phyloP scores from a whole-genome alignment of 2,113 vertebrate species.

The Nesoenas mayeri region DNA sequence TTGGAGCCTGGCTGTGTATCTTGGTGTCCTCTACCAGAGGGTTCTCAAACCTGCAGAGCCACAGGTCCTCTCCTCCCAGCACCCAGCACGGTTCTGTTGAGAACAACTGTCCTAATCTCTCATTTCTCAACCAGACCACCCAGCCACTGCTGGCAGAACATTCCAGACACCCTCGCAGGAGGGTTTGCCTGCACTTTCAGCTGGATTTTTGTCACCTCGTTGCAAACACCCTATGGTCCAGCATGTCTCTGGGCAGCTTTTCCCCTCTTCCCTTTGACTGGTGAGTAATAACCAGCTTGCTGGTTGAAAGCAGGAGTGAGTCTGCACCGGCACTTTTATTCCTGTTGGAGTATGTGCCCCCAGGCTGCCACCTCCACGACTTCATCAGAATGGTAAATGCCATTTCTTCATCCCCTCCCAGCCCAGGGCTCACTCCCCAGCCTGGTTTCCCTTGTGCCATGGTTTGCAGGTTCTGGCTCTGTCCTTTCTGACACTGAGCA shows the following conservation, averaged over 20 bases:
- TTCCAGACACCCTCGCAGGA: not conserved
- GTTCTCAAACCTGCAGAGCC: not conserved
- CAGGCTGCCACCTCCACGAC: rapidly evolving
- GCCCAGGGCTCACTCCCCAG: not conserved
- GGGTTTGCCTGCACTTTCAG: not conserved
- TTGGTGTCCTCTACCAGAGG: not conserved
- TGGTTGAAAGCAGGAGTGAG: not conserved
- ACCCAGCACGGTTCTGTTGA: not conserved
- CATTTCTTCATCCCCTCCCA: not conserved
- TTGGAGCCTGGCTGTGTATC: not conserved
- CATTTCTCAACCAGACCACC: not conserved
- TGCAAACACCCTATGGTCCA: not conserved
- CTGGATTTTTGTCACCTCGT: not conserved
- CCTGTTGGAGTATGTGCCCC: not conserved
- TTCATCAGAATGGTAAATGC: not conserved
- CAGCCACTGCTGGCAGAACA: not conserved
- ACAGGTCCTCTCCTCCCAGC: not conserved
- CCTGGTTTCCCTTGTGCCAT: not conserved
- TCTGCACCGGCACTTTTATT: not conserved
- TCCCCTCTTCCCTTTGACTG: not conserved
- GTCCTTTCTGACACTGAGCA: not conserved
- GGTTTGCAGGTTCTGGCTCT: not conserved
- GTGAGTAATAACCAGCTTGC: not conserved
- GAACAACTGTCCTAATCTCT: not conserved
- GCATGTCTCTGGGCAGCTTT: not conserved